Conservation (phyloP, 2,797 vertebrate species). For the Chelonia mydas region DNA sequence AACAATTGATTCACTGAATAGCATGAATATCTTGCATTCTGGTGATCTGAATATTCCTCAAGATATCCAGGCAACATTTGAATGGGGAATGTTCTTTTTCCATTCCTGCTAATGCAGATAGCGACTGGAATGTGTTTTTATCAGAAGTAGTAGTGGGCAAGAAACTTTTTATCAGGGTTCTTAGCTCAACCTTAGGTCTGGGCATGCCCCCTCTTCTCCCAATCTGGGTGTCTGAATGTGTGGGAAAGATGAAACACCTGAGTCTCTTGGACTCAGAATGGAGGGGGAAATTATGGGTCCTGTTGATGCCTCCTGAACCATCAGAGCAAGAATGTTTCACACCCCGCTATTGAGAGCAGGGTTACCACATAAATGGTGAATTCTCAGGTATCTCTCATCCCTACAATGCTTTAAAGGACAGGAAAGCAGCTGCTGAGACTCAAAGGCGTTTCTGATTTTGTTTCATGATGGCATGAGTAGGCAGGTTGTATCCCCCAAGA, state of each 20-base stretch:
- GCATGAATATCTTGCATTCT: neutral
- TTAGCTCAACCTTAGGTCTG: neutral
- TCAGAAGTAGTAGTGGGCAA: neutral
- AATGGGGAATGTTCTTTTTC: neutral
- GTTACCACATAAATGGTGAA: neutral
- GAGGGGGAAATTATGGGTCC: neutral
- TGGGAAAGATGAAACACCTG: neutral
- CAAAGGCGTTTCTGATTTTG: neutral
- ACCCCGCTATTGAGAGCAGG: neutral
- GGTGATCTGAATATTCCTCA: neutral
- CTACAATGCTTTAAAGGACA: neutral
- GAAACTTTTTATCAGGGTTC: neutral
- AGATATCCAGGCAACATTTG: neutral
- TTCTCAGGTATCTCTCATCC: neutral
- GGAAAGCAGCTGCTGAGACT: neutral
- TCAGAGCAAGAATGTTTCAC: neutral
- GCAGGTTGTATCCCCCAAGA: neutral
- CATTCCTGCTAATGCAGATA: neutral
- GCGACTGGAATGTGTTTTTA: neutral
- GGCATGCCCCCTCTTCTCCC: too few species aligned
- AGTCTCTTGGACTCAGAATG: neutral
- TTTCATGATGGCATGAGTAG: neutral
- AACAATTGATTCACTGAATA: neutral
- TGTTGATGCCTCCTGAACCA: neutral
- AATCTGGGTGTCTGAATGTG: neutral